Percentiles rank a stretch among this genome's conserved stretches.
These are phyloP conservation scores for Psilopogon haemacephalus DNA, from an alignment of 2,113 vertebrate species.

Conservation along the genomic window DNA sequence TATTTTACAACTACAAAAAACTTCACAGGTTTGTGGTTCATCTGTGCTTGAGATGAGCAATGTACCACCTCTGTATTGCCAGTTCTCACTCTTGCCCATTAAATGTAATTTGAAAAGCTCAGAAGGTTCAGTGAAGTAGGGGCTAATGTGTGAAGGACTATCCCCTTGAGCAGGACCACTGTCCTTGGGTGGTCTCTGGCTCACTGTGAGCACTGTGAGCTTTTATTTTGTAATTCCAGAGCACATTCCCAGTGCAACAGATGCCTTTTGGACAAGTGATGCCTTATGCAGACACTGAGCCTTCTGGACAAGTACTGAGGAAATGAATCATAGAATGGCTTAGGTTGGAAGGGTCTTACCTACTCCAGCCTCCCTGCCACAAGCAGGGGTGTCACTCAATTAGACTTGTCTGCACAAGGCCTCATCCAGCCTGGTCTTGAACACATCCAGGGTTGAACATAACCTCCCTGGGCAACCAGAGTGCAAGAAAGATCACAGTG, in stretches of 20 bases:
- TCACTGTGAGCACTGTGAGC: background rate
- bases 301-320: background rate
- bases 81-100: background rate
- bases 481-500: background rate
- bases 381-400: too few relatives aligned
- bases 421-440: too few relatives aligned
- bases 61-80: background rate
- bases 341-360: too few relatives aligned
- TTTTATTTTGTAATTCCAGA: background rate
- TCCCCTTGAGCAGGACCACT: background rate
- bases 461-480: too few relatives aligned
- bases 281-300: rapidly evolving
- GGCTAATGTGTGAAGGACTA: background rate
- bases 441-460: too few relatives aligned
- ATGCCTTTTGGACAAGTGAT: background rate
- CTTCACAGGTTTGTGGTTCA: background rate
- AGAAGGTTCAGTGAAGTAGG: background rate
- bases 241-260: background rate
- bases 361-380: too few relatives aligned
- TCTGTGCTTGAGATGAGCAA: background rate
- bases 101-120: background rate
- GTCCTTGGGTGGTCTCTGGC: background rate
- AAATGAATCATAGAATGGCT: background rate
- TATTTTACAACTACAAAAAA: background rate
- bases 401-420: too few relatives aligned